Evolutionary conservation across 2,113 vertebrate genomes (phyloP), one percentile per base, ranked within the genome.

Genomic region (Melospiza georgiana): DNA sequence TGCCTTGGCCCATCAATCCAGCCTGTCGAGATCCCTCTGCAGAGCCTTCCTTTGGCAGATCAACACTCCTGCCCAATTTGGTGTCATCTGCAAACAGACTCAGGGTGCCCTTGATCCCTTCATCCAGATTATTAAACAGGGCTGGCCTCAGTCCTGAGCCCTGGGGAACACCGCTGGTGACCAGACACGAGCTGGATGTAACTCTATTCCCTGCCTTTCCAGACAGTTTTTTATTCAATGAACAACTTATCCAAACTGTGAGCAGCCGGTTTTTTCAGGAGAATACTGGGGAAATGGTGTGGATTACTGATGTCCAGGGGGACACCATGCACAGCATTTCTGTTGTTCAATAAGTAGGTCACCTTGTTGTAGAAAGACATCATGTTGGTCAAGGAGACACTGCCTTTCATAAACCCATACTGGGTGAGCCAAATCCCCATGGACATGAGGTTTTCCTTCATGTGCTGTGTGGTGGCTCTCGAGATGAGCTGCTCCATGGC

Each of bases 1-100:
- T 0, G 1, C 43, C 17, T 66, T 20, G 9, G 35, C 20, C 16
- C 7, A 39, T 74, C 0, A 1, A 17, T 67, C 10, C 35, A 49
- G 20, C 17, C 44, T 54, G 27, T 82, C n/a, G 30, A 77, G 12
- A 52, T 54, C 22, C 23, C 11, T 49, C 19, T 74, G 10, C 1
- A 9, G 61, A 44, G 6, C 12, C 35, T 74, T 68, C 16, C 15
- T 84, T 54, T 44, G 51, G 12, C 33, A 44, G 23, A 44, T 44
- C 66, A 62, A 43, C n/a, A 8, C 15, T 55, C 16, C 41, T 24
- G 13, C 59, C 23, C 46, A 61, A 0, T 52, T 49, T n/a, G 31
- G 5, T 73, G 41, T 61, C 18, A 11, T 15, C 41, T 61, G 31
- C 19, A 49, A 61, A 67, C 31, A 72, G 39, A 41, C 15, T n/a